A percentile compares a stretch with the other conserved stretches of the same genome.
These are phyloP conservation scores for Heliopora coerulea DNA, from an alignment of 92 coral and sea anemone species.

Conservation along the genomic window DNA sequence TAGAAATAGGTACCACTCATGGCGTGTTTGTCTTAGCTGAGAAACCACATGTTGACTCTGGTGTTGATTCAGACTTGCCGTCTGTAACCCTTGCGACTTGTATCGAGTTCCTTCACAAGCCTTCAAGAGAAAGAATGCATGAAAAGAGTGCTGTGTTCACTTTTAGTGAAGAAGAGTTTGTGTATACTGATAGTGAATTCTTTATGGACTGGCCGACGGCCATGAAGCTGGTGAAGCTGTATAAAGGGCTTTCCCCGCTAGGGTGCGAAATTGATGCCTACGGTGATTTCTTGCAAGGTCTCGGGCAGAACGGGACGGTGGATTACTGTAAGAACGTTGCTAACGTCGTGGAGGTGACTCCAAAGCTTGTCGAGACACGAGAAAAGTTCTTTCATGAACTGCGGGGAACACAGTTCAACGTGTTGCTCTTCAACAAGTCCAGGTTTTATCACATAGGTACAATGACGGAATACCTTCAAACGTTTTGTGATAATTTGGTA, in stretches of 20 bases:
- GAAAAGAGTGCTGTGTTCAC: constrained; percentile 64
- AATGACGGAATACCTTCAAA: constrained; percentile 70
- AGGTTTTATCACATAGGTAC: constrained; percentile 94
- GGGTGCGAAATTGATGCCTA: constrained; percentile 92
- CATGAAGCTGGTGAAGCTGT: constrained; percentile 31
- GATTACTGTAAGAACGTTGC: constrained; percentile 84
- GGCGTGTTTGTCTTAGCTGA: constrained; percentile 85
- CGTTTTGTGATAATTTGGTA: constrained; percentile 79
- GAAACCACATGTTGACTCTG: constrained; percentile 14
- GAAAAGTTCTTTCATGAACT: constrained; percentile 70
- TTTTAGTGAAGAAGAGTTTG: constrained; percentile 61
- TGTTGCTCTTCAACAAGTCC: constrained; percentile 81
- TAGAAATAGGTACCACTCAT: constrained; percentile 90
- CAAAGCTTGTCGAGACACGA: constrained; percentile 77
- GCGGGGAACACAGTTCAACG: constrained; percentile 86
- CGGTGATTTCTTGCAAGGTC: constrained; percentile 94
- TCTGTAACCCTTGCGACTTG: constrained; percentile 67
- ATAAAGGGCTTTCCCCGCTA: constrained; percentile 56
- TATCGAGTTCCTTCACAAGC: constrained; percentile 87
- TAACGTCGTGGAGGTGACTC: constrained; percentile 77
- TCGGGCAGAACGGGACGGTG: constrained; percentile 72
- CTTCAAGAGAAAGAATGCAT: constrained; percentile 71
- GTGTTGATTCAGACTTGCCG: constrained; percentile 7
- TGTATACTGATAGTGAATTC: constrained; percentile 80
- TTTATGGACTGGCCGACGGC: constrained; percentile 53